Evolutionary conservation across 2,797 vertebrate species (phyloP).

Genomic region (Yasuhikotakia modesta): DNA sequence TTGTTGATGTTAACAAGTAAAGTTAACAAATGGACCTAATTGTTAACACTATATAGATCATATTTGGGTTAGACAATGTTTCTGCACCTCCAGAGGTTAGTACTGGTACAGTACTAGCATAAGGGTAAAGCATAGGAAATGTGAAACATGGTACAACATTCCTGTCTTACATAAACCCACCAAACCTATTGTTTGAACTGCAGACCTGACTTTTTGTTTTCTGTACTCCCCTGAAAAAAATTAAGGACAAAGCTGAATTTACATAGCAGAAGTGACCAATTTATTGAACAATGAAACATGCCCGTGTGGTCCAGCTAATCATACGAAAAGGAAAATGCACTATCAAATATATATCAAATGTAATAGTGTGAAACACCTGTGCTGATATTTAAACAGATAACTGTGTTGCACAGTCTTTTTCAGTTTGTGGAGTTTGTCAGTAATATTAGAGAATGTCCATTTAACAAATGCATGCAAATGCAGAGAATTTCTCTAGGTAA

Average conservation of each 20-base stretch:
- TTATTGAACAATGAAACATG: conserved; percentile 16
- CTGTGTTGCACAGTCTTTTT: background rate
- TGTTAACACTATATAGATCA: background rate
- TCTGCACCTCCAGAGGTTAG: too few species aligned
- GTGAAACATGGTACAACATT: too few species aligned
- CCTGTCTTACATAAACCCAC: too few species aligned
- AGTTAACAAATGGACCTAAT: too few species aligned
- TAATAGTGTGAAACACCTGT: background rate
- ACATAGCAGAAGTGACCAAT: background rate
- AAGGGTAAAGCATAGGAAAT: too few species aligned
- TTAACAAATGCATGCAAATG: background rate
- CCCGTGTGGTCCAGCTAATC: too few species aligned
- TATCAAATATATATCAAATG: background rate
- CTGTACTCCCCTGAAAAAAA: background rate
- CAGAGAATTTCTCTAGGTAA: too few species aligned
- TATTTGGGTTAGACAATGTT: too few species aligned
- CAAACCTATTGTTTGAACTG: too few species aligned
- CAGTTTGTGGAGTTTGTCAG: background rate
- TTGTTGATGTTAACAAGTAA: too few species aligned
- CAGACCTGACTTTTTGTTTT: too few species aligned
- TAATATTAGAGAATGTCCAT: background rate
- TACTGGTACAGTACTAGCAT: too few species aligned
- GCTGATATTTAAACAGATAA: background rate
- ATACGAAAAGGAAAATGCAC: background rate
- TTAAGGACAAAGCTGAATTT: background rate